Evolutionary conservation across 2,113 vertebrate genomes (phyloP), one percentile per base, ranked within the genome.

Genomic region (Pteruthius melanotis): DNA sequence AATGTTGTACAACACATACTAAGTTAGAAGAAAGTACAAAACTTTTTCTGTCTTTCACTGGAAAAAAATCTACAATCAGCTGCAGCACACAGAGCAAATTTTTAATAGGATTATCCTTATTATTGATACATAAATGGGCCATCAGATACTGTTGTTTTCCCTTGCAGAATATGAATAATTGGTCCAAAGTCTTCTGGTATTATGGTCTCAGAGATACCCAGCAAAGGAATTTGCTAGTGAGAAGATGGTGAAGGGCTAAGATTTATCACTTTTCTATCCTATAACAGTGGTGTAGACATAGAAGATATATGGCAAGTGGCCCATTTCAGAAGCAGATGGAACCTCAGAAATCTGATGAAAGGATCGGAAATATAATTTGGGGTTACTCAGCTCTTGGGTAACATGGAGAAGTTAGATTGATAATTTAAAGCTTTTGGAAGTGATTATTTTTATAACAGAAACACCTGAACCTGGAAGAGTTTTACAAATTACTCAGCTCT

Each of bases 401-500:
- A 40, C 49, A 39, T 44, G 31, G 42, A 80, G 40, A 92, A 83
- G 30, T 60, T 64, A 64, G 53, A 44, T 22, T 47, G 77, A 69
- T 88, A 85, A 92, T 92, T 88, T 88, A 93, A 92, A 84, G 42
- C 39, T 86, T 70, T 83, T 89, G 60, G n/a, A 83, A 79, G 15
- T 64, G 53, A 69, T 93, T 85, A 53, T 11, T 85, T 88, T 37
- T 65, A 15, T n/a, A 80, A 53, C 26, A 92, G 75, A 76, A 93
- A 83, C 54, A 69, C 50, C 50, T 80, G 70, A 79, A 90, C 31
- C 40, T 91, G 65, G 63, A 91, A 71, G 60, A 89, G 37, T 82
- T 96, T 94, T 82, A 82, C 8, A 80, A 76, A 93, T 88, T 3
- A 88, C 54, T 90, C 85, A 88, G n/a, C n/a, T 72, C 53, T 94